Evolutionary conservation across 1,140 invertebrate genomes (phyloP).

Genomic region (Marisa cornuarietis): DNA sequence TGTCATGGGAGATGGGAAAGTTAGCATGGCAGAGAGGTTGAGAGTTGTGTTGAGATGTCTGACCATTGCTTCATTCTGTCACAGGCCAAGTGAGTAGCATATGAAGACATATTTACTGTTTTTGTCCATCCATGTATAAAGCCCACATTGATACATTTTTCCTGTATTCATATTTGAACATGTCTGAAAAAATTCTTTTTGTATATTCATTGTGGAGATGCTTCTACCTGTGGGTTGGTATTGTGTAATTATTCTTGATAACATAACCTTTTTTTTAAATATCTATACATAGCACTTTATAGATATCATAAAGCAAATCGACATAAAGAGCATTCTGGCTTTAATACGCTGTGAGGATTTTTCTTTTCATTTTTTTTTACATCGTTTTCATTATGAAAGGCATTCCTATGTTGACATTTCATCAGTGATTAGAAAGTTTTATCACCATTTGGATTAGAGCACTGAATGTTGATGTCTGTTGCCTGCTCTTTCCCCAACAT

Average conservation of each 20-base stretch:
- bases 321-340: constrained; percentile 10
- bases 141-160: constrained; percentile 23
- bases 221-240: constrained; percentile 25
- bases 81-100: constrained; percentile 17
- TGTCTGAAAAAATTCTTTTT: constrained; percentile 16
- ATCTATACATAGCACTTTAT: constrained; percentile 5
- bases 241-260: constrained; percentile 19
- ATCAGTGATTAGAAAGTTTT: background rate
- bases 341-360: background rate
- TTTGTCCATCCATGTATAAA: constrained; percentile 24
- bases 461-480: no score
- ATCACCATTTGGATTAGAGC: no score
- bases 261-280: background rate
- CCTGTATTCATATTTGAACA: constrained; percentile 12
- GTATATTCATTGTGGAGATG: constrained; percentile 23
- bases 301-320: background rate
- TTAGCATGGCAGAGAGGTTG: no score
- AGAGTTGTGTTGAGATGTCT: no score
- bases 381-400: constrained; percentile 19
- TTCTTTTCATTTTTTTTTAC: constrained; percentile 6
- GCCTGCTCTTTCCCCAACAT: background rate
- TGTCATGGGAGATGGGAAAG: no score
- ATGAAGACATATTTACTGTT: constrained; percentile 23
- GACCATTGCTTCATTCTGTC: no score
- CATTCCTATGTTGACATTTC: constrained; percentile 20